Percentiles rank a stretch among this genome's conserved stretches.
These are phyloP conservation scores for Plumapathes pennacea DNA, from an alignment of 92 coral and sea anemone genomes.

Conservation along the genomic window DNA sequence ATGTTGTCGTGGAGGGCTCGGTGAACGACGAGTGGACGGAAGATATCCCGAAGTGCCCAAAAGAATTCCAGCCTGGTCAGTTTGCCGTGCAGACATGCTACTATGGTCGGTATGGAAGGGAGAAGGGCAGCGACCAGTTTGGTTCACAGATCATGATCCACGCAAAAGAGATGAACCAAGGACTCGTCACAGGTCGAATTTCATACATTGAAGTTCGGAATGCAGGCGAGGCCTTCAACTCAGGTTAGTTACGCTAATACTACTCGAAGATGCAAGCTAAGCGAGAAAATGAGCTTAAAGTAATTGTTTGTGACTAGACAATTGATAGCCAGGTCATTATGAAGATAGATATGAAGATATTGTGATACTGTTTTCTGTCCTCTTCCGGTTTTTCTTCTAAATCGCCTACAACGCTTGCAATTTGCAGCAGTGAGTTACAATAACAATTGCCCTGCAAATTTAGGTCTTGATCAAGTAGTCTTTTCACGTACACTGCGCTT, in stretches of 20 bases:
- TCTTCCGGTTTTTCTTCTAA: too few species aligned
- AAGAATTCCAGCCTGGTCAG: slow-evolving; percentile 69
- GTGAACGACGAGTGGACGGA: slow-evolving; percentile 60
- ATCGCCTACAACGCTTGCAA: too few species aligned
- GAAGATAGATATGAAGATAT: too few species aligned
- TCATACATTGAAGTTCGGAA: slow-evolving; percentile 59
- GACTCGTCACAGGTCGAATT: slow-evolving; percentile 62
- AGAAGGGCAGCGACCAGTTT: slow-evolving; percentile 56
- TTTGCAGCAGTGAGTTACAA: too few species aligned
- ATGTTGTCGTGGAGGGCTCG: slow-evolving; percentile 72
- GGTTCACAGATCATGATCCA: slow-evolving; percentile 73
- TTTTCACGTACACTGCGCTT: too few species aligned
- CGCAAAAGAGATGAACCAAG: slow-evolving; percentile 54
- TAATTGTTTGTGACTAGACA: too few species aligned
- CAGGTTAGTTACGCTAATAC: slow-evolving; percentile 43
- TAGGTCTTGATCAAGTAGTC: too few species aligned
- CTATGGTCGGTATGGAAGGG: slow-evolving; percentile 61
- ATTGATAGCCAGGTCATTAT: too few species aligned
- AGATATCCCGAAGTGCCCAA: slow-evolving; percentile 37
- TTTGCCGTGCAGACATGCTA: slow-evolving; percentile 72
- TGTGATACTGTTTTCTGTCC: too few species aligned
- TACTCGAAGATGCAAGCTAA: too few species aligned
- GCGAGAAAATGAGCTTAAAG: too few species aligned
- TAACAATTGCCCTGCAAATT: too few species aligned
- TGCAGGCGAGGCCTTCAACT: slow-evolving; percentile 70